phyloP scores from a whole-genome alignment of 2,888 invertebrate species.

The Hybos culiciformis region DNA sequence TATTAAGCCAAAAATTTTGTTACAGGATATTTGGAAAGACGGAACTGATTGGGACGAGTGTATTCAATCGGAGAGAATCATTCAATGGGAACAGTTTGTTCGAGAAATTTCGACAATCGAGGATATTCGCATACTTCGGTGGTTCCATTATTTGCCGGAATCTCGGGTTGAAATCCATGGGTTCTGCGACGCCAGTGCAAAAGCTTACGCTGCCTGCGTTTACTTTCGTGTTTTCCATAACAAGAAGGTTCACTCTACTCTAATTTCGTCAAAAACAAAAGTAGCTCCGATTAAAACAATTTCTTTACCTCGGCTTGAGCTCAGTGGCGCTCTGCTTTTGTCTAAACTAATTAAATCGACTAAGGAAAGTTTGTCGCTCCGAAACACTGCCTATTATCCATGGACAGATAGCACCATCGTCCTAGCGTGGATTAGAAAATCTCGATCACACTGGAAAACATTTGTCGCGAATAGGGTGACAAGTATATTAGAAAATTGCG shows the following conservation, averaged over 20 bases:
- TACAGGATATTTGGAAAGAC: neutral
- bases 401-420: slow-evolving; percentile 14
- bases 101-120: neutral
- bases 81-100: neutral
- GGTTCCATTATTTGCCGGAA: neutral
- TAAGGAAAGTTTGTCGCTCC: neutral
- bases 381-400: slow-evolving; percentile 8
- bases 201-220: neutral
- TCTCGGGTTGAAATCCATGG: neutral
- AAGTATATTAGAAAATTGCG: slow-evolving; percentile 11
- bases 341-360: slow-evolving; percentile 3
- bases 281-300: neutral
- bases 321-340: slow-evolving; percentile 12
- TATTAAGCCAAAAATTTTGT: neutral
- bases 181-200: neutral
- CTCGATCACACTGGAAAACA: slow-evolving; percentile 16
- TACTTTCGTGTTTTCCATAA: too few species aligned
- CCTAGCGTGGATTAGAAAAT: slow-evolving; percentile 16
- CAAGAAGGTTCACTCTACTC: too few species aligned
- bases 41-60: too few species aligned
- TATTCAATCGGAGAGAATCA: neutral
- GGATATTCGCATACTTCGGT: neutral
- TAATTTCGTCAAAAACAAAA: neutral
- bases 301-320: neutral
- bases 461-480: slow-evolving; percentile 17